These are phyloP conservation scores for Meghimatium bilineatum DNA, from an alignment of 2,888 invertebrate genomes.

Conservation along the genomic window DNA sequence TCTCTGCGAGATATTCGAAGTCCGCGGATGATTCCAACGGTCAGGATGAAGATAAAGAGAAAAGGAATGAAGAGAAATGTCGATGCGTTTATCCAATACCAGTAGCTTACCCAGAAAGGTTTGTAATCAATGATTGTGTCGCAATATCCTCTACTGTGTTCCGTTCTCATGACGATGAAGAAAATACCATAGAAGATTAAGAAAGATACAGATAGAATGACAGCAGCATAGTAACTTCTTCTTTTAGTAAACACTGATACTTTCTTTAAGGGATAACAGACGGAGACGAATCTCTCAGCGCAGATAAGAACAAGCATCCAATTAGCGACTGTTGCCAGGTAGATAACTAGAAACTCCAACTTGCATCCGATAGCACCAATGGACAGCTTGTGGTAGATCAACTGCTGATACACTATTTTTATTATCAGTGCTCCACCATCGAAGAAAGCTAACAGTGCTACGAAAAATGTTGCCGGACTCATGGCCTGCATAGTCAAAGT, in stretches of 20 bases:
- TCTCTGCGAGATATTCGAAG: constrained; percentile 45
- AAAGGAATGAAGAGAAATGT: constrained; percentile 52
- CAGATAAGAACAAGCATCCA: constrained; percentile 54
- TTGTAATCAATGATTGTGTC: not conserved
- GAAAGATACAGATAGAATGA: not conserved
- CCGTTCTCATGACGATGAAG: not conserved
- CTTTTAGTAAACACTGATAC: constrained; percentile 24
- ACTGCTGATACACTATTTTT: constrained; percentile 49
- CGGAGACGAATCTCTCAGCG: constrained; percentile 54
- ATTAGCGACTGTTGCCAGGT: constrained; percentile 50
- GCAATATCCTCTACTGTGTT: not conserved
- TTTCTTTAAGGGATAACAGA: constrained; percentile 45
- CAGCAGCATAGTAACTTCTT: constrained; percentile 28
- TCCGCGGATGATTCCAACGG: constrained; percentile 48
- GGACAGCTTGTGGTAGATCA: constrained; percentile 29
- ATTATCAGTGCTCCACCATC: constrained; percentile 51
- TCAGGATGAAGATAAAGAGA: constrained; percentile 46
- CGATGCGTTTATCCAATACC: constrained; percentile 48
- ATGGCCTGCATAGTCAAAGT: constrained; percentile 52
- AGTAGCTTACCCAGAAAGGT: constrained; percentile 14
- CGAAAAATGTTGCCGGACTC: constrained; percentile 54
- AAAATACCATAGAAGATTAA: not conserved
- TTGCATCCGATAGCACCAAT: constrained; percentile 47
- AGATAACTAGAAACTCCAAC: constrained; percentile 32
- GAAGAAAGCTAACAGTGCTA: constrained; percentile 53